These are phyloP conservation scores for Lepidiolamprologus cunningtoni DNA, from an alignment of 2,113 vertebrate genomes.

Conservation along the genomic window DNA sequence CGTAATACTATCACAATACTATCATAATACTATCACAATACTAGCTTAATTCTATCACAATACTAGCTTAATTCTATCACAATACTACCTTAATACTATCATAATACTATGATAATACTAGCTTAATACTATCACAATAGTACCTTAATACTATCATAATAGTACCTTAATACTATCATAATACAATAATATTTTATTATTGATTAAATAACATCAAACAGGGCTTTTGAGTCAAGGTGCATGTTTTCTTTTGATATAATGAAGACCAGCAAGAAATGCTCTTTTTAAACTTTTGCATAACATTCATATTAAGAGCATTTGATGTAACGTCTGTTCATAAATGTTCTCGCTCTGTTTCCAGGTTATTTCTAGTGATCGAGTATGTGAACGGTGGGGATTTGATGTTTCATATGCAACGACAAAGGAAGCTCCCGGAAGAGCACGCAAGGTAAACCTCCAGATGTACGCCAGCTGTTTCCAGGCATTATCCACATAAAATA, in stretches of 20 bases:
- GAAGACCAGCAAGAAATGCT: background rate
- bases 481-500: background rate
- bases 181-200: background rate
- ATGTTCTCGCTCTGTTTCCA: conserved; percentile 32
- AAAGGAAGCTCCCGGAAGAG: conserved; percentile 94
- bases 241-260: background rate
- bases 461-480: background rate
- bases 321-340: background rate
- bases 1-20: background rate
- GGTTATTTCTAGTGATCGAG: conserved; percentile 96
- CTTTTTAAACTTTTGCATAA: background rate
- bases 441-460: conserved; percentile 81
- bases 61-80: fast-evolving
- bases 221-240: background rate
- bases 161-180: fast-evolving
- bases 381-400: conserved; percentile 96
- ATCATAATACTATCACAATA: fast-evolving
- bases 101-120: fast-evolving
- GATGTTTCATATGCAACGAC: conserved; percentile 99
- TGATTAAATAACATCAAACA: background rate
- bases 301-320: background rate
- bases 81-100: background rate
- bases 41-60: fast-evolving
- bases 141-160: fast-evolving
- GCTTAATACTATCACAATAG: fast-evolving